Conservation (phyloP, 1,140 invertebrate genomes). For the Teleogryllus occipitalis region DNA sequence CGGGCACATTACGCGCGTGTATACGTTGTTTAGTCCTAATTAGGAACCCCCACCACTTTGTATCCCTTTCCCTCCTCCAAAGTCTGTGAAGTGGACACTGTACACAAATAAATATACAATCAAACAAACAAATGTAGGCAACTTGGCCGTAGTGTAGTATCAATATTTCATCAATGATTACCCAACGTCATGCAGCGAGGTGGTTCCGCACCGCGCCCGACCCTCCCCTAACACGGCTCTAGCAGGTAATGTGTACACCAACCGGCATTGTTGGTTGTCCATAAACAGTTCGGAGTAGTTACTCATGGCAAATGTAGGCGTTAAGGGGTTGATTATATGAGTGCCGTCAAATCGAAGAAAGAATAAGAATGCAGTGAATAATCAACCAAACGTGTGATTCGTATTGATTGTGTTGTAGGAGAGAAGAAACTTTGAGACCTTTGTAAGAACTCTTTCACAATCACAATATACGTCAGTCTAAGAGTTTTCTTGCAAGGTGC, state of each 20-base stretch:
- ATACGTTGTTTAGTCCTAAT: neutral
- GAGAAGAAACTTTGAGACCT: too few species aligned
- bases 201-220: neutral
- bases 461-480: too few species aligned
- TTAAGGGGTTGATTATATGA: neutral
- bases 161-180: conserved; percentile 6
- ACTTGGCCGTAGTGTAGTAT: conserved; percentile 3
- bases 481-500: too few species aligned
- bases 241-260: neutral
- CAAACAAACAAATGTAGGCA: conserved; percentile 1
- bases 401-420: too few species aligned
- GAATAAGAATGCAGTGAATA: neutral
- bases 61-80: neutral
- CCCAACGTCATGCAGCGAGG: neutral
- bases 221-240: neutral
- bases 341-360: neutral
- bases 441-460: too few species aligned
- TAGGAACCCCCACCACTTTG: neutral
- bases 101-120: conserved; percentile 6
- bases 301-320: neutral
- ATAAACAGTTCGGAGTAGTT: conserved; percentile 4
- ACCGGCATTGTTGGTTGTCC: neutral
- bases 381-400: too few species aligned
- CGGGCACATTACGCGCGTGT: neutral
- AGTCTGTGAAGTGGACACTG: conserved; percentile 3